Percentiles rank a stretch among this genome's conserved stretches.
These are phyloP conservation scores for Thereva nobilitata DNA, from an alignment of 2,888 invertebrate genomes.

Conservation along the genomic window DNA sequence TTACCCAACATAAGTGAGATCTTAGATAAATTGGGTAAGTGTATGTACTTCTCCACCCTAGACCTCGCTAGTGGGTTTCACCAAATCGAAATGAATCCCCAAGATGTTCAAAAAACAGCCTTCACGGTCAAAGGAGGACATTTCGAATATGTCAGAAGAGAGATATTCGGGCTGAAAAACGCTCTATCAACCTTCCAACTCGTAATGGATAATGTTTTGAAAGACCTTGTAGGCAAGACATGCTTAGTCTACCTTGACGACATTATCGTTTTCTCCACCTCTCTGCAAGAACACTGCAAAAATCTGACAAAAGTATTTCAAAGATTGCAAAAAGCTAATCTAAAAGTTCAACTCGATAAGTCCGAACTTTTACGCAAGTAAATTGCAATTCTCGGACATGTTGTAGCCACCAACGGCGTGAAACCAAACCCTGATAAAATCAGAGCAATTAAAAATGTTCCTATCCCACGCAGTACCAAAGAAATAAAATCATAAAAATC, in stretches of 20 bases:
- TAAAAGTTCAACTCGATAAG: constrained; percentile 6
- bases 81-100: no score
- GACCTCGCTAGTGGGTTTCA: no score
- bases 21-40: no score
- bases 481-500: constrained; percentile 41
- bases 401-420: no score
- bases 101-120: no score
- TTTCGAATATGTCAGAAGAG: background rate
- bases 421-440: no score
- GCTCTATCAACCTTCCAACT: no score
- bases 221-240: background rate
- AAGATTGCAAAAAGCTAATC: background rate
- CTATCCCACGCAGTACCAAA: constrained; percentile 38
- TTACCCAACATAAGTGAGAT: no score
- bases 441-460: background rate
- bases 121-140: no score
- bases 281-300: constrained; percentile 1
- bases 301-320: background rate
- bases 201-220: constrained; percentile 7
- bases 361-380: no score
- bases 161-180: background rate
- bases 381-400: no score
- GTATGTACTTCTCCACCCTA: no score
- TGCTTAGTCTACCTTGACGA: constrained; percentile 4
- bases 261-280: constrained; percentile 6